Conservation (phyloP, 2,888 invertebrate species). For the Dryobota labecula region DNA sequence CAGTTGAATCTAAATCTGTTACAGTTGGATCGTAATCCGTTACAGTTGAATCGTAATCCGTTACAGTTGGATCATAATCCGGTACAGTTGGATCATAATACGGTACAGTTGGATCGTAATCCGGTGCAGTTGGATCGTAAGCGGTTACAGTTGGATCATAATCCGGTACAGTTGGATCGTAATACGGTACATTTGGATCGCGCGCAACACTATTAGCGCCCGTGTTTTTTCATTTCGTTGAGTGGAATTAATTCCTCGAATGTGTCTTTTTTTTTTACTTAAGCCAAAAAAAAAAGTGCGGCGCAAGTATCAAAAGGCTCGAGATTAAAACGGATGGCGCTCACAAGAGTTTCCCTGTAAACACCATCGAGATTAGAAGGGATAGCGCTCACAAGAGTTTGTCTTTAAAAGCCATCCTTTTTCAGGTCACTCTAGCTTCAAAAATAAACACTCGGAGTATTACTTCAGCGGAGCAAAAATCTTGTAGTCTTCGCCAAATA, state of each 20-base stretch:
- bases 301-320: neutral
- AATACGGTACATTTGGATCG: neutral
- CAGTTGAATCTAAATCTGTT: neutral
- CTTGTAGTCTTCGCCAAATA: constrained; percentile 18
- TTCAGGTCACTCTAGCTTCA: neutral
- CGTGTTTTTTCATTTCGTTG: neutral
- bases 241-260: constrained; percentile 8
- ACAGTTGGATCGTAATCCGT: neutral
- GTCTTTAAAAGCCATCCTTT: neutral
- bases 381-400: neutral
- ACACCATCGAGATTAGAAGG: neutral
- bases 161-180: neutral
- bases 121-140: neutral
- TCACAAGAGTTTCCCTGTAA: neutral
- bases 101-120: neutral
- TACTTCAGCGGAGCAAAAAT: neutral
- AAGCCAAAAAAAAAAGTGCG: neutral
- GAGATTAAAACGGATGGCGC: neutral
- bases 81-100: neutral
- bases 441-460: constrained; percentile 8
- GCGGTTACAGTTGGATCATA: neutral
- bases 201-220: neutral
- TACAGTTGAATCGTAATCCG: neutral
- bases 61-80: neutral
- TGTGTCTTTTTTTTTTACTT: constrained; percentile 3